A percentile compares a stretch with the other conserved stretches of the same genome.
phyloP scores from a whole-genome alignment of 2,797 vertebrate genomes.

The Chelon auratus region DNA sequence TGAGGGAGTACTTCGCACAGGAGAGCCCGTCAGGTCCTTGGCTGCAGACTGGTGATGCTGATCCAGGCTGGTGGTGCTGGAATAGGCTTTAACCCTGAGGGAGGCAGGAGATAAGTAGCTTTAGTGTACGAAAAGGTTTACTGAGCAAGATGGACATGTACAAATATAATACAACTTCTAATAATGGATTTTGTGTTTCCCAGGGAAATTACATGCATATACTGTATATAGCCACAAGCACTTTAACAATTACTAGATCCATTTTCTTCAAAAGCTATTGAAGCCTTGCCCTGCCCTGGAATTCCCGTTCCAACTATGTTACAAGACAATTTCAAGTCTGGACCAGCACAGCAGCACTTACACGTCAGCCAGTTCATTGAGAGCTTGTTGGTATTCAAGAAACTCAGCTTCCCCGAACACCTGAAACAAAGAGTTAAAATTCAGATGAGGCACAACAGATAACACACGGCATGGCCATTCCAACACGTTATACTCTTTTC shows the following conservation, averaged over 20 bases:
- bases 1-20: constrained; percentile 83
- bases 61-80: constrained; percentile 87
- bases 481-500: background rate
- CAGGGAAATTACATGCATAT: background rate
- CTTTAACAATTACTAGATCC: background rate
- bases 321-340: constrained; percentile 24
- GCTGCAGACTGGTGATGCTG: constrained; percentile 94
- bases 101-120: background rate
- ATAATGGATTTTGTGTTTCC: too few relatives aligned
- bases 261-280: background rate
- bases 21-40: constrained; percentile 92
- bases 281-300: background rate
- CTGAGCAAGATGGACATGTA: too few relatives aligned
- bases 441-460: background rate
- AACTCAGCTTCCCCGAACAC: constrained; percentile 92
- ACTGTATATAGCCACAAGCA: background rate
- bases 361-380: constrained; percentile 90
- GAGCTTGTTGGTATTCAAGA: constrained; percentile 90
- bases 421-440: constrained; percentile 72
- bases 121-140: background rate
- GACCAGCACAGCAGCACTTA: constrained; percentile 79
- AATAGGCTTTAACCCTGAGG: constrained; percentile 90
- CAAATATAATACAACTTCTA: too few relatives aligned
- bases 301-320: constrained; percentile 11
- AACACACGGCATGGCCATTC: background rate